Percentiles rank a stretch among this genome's conserved stretches.
These are phyloP conservation scores for Leucosticte australis DNA, from an alignment of 2,113 vertebrate genomes.

Conservation along the genomic window DNA sequence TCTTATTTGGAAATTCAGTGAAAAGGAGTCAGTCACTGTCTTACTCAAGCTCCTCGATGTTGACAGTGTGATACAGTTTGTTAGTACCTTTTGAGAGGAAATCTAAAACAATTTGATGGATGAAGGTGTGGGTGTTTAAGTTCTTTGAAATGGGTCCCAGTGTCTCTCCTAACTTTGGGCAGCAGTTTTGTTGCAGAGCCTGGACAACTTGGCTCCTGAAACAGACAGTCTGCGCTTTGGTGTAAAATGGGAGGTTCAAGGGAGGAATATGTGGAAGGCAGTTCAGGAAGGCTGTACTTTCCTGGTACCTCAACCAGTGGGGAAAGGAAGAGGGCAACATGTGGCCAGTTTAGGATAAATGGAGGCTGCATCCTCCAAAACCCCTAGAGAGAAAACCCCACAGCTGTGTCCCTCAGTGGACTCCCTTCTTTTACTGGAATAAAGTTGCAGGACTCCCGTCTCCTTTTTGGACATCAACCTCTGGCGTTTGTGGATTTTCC, in stretches of 20 bases:
- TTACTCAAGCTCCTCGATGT: not conserved
- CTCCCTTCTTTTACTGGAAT: not conserved
- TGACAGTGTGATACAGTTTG: not conserved
- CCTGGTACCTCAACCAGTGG: not conserved
- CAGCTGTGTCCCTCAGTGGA: accelerated
- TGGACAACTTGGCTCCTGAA: not conserved
- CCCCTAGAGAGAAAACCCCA: not conserved
- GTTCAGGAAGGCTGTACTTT: not conserved
- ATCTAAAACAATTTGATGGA: too few relatives aligned
- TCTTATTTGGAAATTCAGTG: not conserved
- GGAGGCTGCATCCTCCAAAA: not conserved
- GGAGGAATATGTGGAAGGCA: not conserved
- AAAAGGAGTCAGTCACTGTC: not conserved
- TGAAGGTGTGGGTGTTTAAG: not conserved
- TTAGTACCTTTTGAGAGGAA: not conserved
- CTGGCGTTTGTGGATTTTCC: too few relatives aligned
- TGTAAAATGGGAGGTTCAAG: accelerated
- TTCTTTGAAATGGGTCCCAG: not conserved
- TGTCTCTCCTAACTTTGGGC: not conserved
- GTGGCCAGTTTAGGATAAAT: not conserved
- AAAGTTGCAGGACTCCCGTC: not conserved
- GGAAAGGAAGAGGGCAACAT: not conserved
- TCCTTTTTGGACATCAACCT: not conserved
- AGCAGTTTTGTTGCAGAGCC: not conserved
- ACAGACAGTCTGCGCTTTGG: too few relatives aligned